Evolutionary conservation across 1,140 invertebrate species (phyloP).

Genomic region (Leptopilina boulardi): DNA sequence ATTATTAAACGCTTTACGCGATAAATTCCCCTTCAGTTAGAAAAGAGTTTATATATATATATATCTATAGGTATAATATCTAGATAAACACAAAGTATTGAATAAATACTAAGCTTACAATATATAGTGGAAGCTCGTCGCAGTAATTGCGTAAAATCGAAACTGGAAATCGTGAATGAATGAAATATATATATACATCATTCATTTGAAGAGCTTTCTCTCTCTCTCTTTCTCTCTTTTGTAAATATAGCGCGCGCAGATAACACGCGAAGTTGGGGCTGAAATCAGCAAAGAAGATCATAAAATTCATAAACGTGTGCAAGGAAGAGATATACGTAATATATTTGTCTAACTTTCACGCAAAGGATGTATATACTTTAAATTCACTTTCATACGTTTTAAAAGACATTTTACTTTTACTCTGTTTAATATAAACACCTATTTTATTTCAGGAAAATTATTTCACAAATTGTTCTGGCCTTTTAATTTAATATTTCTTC

Average conservation of each 20-base stretch:
- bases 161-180: not conserved
- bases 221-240: not conserved
- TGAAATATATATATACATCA: not conserved
- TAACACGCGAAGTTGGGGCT: too few species aligned
- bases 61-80: not conserved
- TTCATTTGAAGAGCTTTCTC: not conserved
- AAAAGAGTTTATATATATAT: not conserved
- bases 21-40: not conserved
- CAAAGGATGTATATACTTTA: too few species aligned
- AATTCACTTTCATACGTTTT: too few species aligned
- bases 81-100: not conserved
- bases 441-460: too few species aligned
- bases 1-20: not conserved
- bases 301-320: too few species aligned
- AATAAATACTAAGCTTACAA: not conserved
- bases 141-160: not conserved
- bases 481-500: too few species aligned
- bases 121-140: not conserved
- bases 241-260: not conserved
- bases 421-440: too few species aligned
- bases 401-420: too few species aligned
- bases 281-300: too few species aligned
- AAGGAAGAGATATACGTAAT: too few species aligned
- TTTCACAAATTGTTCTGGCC: not conserved
- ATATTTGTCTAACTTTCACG: too few species aligned